These are phyloP conservation scores for Drosophila novamexicana DNA, from an alignment of 1,140 invertebrate species.

Conservation along the genomic window DNA sequence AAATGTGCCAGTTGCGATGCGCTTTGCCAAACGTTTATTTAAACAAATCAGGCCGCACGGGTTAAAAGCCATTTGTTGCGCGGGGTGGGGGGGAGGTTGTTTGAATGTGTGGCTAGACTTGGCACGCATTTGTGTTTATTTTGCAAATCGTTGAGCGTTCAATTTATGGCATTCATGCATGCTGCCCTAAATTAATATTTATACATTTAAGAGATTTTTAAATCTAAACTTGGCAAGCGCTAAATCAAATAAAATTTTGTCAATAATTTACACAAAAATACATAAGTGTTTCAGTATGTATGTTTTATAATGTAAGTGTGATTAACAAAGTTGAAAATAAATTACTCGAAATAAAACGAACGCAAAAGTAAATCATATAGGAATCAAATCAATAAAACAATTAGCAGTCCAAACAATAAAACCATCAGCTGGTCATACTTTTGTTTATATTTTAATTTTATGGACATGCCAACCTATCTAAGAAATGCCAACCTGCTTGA, in stretches of 20 bases:
- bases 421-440: constrained; percentile 21
- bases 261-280: not conserved
- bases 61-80: constrained; percentile 12
- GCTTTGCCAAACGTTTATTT: constrained; percentile 42
- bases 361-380: too few species aligned
- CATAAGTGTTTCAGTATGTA: too few species aligned
- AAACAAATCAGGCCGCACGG: constrained; percentile 36
- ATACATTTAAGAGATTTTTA: not conserved
- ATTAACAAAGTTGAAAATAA: too few species aligned
- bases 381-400: too few species aligned
- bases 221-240: not conserved
- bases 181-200: constrained; percentile 37
- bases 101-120: constrained; percentile 13
- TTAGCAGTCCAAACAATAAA: too few species aligned
- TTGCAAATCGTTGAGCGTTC: constrained; percentile 50
- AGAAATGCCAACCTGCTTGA: constrained; percentile 32
- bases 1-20: constrained; percentile 50
- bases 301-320: too few species aligned
- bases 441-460: constrained; percentile 8
- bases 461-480: constrained; percentile 1
- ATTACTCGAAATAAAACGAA: too few species aligned
- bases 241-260: not conserved
- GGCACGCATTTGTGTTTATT: constrained; percentile 53
- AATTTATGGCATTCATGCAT: constrained; percentile 29
- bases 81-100: not conserved